Evolutionary conservation across 2,797 vertebrate species (phyloP).

Genomic region (Taeniopygia guttata): DNA sequence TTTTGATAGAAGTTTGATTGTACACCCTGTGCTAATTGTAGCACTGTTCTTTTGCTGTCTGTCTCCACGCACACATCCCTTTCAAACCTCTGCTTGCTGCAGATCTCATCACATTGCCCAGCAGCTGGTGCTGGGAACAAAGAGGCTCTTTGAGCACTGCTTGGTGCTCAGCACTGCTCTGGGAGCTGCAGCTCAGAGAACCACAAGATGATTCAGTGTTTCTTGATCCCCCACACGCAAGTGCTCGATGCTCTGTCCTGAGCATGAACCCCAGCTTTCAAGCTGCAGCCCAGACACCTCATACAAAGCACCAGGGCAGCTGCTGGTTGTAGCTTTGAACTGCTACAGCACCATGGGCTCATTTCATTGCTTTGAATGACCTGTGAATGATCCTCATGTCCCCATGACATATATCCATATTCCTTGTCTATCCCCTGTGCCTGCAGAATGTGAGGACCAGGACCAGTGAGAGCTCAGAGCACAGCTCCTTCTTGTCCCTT

Average conservation of each 20-base stretch:
- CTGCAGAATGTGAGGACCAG: background rate
- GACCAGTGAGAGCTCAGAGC: background rate
- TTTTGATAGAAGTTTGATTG: background rate
- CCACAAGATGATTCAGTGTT: background rate
- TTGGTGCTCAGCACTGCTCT: background rate
- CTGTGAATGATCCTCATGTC: background rate
- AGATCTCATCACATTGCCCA: background rate
- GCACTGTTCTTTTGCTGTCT: background rate
- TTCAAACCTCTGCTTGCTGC: background rate
- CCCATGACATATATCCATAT: background rate
- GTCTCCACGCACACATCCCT: background rate
- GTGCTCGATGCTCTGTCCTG: background rate
- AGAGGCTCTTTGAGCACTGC: conserved; percentile 20
- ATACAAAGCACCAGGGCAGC: background rate
- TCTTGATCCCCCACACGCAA: background rate
- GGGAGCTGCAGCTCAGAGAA: background rate
- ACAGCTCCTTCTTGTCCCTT: background rate
- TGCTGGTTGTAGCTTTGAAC: background rate
- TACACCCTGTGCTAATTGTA: background rate
- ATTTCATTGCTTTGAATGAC: background rate
- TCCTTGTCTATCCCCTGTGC: background rate
- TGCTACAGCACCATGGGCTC: background rate
- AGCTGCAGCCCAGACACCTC: background rate
- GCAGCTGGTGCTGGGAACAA: conserved; percentile 49
- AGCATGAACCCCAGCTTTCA: background rate